Evolutionary conservation across 2,888 invertebrate genomes (phyloP), one percentile per base, ranked within the genome.

Genomic region (Polyploca ridens): DNA sequence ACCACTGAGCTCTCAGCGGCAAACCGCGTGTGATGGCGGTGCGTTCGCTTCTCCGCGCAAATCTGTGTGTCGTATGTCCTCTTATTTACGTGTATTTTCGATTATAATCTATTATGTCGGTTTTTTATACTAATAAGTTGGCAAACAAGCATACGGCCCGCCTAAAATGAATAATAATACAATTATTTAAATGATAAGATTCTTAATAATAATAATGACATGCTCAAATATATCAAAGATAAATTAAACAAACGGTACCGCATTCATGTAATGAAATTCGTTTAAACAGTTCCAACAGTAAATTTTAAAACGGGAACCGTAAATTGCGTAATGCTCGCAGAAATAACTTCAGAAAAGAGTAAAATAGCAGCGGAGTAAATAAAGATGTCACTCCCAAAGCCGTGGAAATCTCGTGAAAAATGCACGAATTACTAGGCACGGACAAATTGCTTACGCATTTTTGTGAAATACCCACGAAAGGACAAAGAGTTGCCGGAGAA

Each of bases 371-470:
- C 66, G 66, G 64, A 69, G 77, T 76, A 79, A 80, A 77, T 75
- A 75, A 72, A 72, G 65, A 67, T 58, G 35, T 74, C 73, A 60
- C 66, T 71, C 65, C 64, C 59, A 74, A 74, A 77, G 68, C 72
- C 73, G 63, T 58, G 61, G 63, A 71, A 73, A 75, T 78, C 69
- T 76, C 64, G 62, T 75, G 72, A 81, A 78, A 81, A 76, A 77
- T 75, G 69, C 72, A 74, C 46, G 67, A 74, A 75, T 82, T 79
- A 76, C 74, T 68, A 62, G 64, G 64, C 73, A 64, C 64, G 70
- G 71, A 75, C 75, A 77, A 80, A 81, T 77, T 74, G 74, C 68
- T 68, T 63, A 58, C 69, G 68, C 63, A 67, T 79, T 74, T 74
- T 74, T 69, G 68, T 60, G 54, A 35, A 46, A 63, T 58, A n/a